Evolutionary conservation across 2,797 vertebrate genomes (phyloP).

Genomic region (Limosa lapponica): DNA sequence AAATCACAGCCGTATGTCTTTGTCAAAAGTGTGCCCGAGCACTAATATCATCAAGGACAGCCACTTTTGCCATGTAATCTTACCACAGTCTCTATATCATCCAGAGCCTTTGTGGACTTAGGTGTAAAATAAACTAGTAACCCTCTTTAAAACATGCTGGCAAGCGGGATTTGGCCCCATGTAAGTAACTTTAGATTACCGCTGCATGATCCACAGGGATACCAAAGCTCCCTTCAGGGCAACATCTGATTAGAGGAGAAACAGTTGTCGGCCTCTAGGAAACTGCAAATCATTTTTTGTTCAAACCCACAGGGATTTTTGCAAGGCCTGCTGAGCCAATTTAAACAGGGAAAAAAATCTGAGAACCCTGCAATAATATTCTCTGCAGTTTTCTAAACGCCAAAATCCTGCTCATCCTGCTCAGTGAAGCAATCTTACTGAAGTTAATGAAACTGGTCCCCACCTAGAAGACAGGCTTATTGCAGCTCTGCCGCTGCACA

Average conservation of each 20-base stretch:
- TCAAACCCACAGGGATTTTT: conserved; percentile 39
- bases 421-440: conserved; percentile 4
- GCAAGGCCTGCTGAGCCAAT: conserved; percentile 45
- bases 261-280: conserved; percentile 32
- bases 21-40: conserved; percentile 54
- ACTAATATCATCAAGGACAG: conserved; percentile 46
- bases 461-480: not conserved
- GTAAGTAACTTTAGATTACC: conserved; percentile 43
- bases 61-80: conserved; percentile 27
- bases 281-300: conserved; percentile 48
- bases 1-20: conserved; percentile 62
- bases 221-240: conserved; percentile 30
- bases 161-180: conserved; percentile 15
- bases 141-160: not conserved
- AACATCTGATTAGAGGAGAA: conserved; percentile 47
- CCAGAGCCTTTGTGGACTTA: not conserved
- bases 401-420: not conserved
- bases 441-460: not conserved
- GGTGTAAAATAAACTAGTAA: not conserved
- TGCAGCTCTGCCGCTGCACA: not conserved
- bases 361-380: not conserved
- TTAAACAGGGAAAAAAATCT: not conserved
- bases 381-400: not conserved
- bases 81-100: not conserved
- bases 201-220: conserved; percentile 14